A percentile compares a stretch with the other conserved stretches of the same genome.
Evolutionary conservation across 2,113 vertebrate species (phyloP).

Genomic region (Aphelocoma coerulescens): DNA sequence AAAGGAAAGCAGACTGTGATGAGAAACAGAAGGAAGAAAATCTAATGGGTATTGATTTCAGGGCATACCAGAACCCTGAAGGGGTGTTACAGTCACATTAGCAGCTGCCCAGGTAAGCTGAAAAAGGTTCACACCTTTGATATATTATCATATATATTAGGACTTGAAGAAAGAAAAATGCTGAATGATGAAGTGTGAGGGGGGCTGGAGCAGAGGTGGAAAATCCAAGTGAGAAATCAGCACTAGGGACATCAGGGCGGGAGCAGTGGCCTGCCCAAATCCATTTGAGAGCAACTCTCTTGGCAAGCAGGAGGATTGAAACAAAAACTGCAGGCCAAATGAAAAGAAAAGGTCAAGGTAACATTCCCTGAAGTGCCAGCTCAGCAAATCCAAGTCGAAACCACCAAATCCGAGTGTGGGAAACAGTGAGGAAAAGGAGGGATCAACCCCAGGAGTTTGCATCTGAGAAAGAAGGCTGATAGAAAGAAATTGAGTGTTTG

Average conservation of each 20-base stretch:
- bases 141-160: neutral
- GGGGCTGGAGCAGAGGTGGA: neutral
- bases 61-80: neutral
- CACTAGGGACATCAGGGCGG: neutral
- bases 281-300: neutral
- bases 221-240: neutral
- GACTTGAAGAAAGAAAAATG: neutral
- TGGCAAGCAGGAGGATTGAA: neutral
- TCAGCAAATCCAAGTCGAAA: slow-evolving; percentile 1
- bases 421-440: slow-evolving; percentile 2
- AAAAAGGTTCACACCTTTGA: neutral
- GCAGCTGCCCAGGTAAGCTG: neutral
- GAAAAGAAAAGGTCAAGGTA: slow-evolving; percentile 32
- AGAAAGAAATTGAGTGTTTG: slow-evolving; percentile 18
- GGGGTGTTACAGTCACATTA: neutral
- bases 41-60: neutral
- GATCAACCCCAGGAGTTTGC: slow-evolving; percentile 30
- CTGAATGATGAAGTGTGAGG: neutral
- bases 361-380: neutral
- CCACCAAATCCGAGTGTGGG: neutral
- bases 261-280: neutral
- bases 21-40: neutral
- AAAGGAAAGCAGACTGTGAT: neutral
- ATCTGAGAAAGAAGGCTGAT: neutral
- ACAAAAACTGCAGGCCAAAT: neutral